Percentiles rank a stretch among this genome's conserved stretches.
These are phyloP conservation scores for Alectura lathami DNA, from an alignment of 2,113 vertebrate genomes.

Conservation along the genomic window DNA sequence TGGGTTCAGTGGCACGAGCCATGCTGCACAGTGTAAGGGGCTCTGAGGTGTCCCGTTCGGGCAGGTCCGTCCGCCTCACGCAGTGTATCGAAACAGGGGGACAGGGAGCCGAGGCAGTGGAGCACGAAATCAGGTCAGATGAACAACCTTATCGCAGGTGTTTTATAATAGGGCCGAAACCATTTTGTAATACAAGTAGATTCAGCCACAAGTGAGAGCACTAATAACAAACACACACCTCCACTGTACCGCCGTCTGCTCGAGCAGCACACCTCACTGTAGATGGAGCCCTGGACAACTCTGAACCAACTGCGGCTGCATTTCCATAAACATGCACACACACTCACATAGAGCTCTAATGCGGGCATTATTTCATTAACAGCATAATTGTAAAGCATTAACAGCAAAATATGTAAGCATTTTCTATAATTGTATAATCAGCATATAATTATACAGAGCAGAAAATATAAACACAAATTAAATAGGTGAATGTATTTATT, in stretches of 20 bases:
- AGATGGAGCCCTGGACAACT: background rate
- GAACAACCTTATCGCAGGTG: background rate
- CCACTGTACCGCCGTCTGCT: accelerated
- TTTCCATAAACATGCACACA: background rate
- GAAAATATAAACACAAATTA: slow-evolving; percentile 59
- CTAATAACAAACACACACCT: background rate
- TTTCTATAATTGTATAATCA: slow-evolving; percentile 56
- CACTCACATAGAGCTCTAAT: background rate
- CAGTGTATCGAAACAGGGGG: accelerated
- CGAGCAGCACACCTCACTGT: background rate
- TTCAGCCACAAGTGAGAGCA: background rate
- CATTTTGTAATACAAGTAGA: background rate
- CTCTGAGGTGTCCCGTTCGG: background rate
- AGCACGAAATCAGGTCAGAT: background rate
- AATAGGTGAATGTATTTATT: slow-evolving; percentile 55
- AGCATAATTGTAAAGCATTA: slow-evolving; percentile 46
- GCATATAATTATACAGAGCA: slow-evolving; percentile 12
- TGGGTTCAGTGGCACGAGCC: accelerated
- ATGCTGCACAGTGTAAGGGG: background rate
- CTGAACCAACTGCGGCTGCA: background rate
- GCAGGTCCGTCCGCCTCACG: accelerated
- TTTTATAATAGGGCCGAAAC: background rate
- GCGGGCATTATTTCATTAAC: slow-evolving; percentile 23
- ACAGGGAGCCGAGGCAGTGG: accelerated
- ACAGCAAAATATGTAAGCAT: slow-evolving; percentile 29